Percentiles rank a stretch among this genome's conserved stretches.
Evolutionary conservation across 2,888 invertebrate genomes (phyloP).

Genomic region (Philaethria dido): DNA sequence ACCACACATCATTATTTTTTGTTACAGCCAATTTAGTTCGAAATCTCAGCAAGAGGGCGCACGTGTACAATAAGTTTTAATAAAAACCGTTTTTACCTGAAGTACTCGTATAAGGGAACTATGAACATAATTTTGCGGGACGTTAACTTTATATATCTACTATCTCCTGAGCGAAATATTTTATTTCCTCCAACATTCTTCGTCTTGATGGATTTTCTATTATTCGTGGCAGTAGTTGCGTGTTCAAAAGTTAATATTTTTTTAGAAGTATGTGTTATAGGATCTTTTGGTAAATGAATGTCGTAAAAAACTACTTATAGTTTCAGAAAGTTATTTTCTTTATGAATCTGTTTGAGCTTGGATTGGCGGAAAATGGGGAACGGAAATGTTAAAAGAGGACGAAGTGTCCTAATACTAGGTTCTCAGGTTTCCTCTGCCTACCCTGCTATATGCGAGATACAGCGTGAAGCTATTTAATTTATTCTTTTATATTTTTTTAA

Average conservation of each 20-base stretch:
- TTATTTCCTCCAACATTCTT: constrained; percentile 23
- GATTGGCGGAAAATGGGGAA: too few relatives aligned
- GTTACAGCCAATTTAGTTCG: neutral
- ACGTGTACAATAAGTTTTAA: neutral
- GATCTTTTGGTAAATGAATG: too few relatives aligned
- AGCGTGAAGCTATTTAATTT: too few relatives aligned
- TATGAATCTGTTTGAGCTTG: too few relatives aligned
- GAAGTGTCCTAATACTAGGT: too few relatives aligned
- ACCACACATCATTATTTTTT: neutral
- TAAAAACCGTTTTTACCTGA: constrained; percentile 1
- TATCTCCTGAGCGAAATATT: constrained; percentile 23
- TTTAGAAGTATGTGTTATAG: too few relatives aligned
- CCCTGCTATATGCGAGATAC: too few relatives aligned
- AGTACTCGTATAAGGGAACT: constrained; percentile 2
- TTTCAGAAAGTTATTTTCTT: too few relatives aligned
- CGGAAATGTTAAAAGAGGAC: too few relatives aligned
- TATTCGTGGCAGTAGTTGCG: neutral
- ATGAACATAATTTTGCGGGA: constrained; percentile 27
- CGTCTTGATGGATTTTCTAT: constrained; percentile 11
- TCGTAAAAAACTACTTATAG: too few relatives aligned
- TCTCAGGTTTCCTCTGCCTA: too few relatives aligned
- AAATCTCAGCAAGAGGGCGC: neutral
- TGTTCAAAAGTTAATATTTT: neutral
- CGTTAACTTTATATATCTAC: constrained; percentile 23
- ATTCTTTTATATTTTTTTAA: too few relatives aligned